A percentile compares a stretch with the other conserved stretches of the same genome.
These are phyloP conservation scores for Pyralis farinalis DNA, from an alignment of 2,888 invertebrate genomes.

Conservation along the genomic window DNA sequence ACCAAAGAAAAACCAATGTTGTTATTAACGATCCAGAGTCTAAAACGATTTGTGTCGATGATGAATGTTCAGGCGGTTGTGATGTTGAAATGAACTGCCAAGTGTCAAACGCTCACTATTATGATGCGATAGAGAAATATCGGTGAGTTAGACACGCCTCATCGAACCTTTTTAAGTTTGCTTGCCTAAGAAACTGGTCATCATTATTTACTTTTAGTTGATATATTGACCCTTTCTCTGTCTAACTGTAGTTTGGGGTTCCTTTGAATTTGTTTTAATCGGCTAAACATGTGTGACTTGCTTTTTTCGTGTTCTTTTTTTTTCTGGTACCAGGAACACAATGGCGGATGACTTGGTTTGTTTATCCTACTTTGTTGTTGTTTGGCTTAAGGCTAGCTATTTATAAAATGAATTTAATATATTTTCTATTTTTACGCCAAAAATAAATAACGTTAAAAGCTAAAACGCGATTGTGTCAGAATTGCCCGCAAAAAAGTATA, in stretches of 20 bases:
- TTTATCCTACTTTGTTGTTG: no score
- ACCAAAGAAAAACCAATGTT: constrained; percentile 4
- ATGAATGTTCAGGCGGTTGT: constrained; percentile 18
- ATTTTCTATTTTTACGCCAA: no score
- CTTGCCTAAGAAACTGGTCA: constrained; percentile 34
- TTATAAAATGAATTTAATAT: no score
- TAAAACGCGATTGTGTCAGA: no score
- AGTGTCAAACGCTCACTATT: constrained; percentile 58
- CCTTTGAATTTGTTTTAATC: constrained; percentile 36
- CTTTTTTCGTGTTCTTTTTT: constrained; percentile 18
- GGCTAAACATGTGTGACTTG: constrained; percentile 30
- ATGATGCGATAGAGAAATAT: constrained; percentile 57
- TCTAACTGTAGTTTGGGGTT: constrained; percentile 24
- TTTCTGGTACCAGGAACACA: no score
- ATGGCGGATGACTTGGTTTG: no score
- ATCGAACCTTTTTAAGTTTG: constrained; percentile 46
- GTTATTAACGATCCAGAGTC: constrained; percentile 21
- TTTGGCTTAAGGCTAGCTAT: no score
- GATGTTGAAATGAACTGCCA: constrained; percentile 26
- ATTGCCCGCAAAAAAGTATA: no score
- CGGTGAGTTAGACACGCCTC: constrained; percentile 54
- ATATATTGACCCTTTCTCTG: constrained; percentile 32
- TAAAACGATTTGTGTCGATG: constrained; percentile 18
- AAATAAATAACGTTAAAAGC: no score
- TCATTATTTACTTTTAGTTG: constrained; percentile 43